Conservation (phyloP, 2,888 invertebrate species). For the Smittia sp. region DNA sequence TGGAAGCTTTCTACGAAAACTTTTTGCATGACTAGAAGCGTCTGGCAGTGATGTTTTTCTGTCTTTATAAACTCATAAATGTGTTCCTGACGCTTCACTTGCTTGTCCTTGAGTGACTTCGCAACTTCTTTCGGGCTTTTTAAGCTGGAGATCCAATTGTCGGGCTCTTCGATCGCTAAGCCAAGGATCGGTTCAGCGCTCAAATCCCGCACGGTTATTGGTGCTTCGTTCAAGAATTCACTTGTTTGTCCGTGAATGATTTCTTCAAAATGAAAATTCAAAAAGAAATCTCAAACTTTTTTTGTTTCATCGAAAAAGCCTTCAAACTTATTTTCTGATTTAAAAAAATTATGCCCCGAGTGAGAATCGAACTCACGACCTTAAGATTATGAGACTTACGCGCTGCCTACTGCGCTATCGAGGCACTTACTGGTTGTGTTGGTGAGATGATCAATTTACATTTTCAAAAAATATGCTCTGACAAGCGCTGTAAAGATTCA, state of each 20-base stretch:
- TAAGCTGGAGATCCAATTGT: conserved; percentile 90
- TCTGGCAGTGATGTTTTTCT: conserved; percentile 94
- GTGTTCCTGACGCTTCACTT: conserved; percentile 89
- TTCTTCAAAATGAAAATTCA: no score
- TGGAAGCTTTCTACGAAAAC: conserved; percentile 88
- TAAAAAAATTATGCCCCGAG: conserved; percentile 60
- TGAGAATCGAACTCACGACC: conserved; percentile 96
- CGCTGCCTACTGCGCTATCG: conserved; percentile 86
- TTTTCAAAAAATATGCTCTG: no score
- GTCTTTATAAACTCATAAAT: conserved; percentile 95
- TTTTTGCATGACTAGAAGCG: conserved; percentile 91
- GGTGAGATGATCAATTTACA: no score
- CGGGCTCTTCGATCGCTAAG: conserved; percentile 79
- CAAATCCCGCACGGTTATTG: conserved; percentile 71
- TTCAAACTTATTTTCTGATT: no score
- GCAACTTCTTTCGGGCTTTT: conserved; percentile 81
- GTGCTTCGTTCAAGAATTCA: conserved; percentile 71
- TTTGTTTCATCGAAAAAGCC: no score
- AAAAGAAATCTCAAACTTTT: no score
- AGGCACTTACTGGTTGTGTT: no score
- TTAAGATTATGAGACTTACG: conserved; percentile 90
- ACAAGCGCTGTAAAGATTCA: no score
- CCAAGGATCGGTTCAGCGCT: conserved; percentile 78
- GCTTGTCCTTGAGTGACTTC: conserved; percentile 63
- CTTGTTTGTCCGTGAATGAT: no score